A percentile compares a stretch with the other conserved stretches of the same genome.
Evolutionary conservation across 2,797 vertebrate genomes (phyloP).

Genomic region (Ctenopoma multispine): DNA sequence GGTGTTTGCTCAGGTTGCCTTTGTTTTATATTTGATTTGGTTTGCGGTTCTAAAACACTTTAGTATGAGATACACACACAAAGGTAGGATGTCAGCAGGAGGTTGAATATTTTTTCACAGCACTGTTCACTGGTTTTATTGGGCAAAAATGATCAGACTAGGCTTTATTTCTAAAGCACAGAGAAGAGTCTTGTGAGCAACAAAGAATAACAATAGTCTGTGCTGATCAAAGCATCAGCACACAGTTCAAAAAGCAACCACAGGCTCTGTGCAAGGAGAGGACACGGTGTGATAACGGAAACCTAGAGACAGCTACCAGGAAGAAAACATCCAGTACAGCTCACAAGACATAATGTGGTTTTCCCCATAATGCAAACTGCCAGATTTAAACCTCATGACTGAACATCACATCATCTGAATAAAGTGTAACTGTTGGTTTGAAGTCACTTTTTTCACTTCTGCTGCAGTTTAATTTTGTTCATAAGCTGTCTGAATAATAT

Average conservation of each 20-base stretch:
- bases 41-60: no score
- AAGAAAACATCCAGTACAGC: slow-evolving; percentile 3
- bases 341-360: slow-evolving; percentile 25
- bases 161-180: not conserved
- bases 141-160: not conserved
- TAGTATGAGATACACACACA: no score
- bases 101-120: no score
- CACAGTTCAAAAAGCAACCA: slow-evolving; percentile 9
- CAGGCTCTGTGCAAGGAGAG: not conserved
- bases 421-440: slow-evolving; percentile 13
- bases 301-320: not conserved
- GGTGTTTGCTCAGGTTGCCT: no score
- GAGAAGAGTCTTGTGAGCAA: no score
- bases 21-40: no score
- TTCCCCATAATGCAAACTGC: slow-evolving; percentile 17
- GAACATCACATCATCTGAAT: not conserved
- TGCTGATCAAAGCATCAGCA: slow-evolving; percentile 7
- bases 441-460: slow-evolving; percentile 17
- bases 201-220: not conserved
- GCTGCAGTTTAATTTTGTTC: not conserved
- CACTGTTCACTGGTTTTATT: not conserved
- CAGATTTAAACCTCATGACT: slow-evolving; percentile 10
- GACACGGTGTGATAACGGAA: slow-evolving; percentile 1
- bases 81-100: no score
- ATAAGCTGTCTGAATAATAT: no score